These are phyloP conservation scores for Petromus typicus DNA, from an alignment of 2,113 vertebrate species.

Conservation along the genomic window DNA sequence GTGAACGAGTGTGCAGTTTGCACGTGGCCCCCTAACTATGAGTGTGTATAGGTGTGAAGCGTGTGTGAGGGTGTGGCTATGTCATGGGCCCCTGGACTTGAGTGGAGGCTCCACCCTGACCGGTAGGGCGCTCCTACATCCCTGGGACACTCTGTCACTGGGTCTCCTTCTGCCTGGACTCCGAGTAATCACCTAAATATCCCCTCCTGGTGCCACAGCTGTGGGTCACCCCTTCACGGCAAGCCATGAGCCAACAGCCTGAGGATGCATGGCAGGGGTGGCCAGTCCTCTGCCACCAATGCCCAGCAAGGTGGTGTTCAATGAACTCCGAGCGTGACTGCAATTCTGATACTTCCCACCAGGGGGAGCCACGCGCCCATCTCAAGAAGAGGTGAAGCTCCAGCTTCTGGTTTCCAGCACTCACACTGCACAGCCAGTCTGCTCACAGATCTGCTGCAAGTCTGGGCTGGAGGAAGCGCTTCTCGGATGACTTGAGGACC, in stretches of 20 bases:
- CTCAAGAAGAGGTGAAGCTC: background rate
- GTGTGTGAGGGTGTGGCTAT: background rate
- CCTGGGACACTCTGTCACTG: background rate
- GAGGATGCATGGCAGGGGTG: background rate
- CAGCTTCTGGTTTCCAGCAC: background rate
- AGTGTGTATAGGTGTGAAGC: background rate
- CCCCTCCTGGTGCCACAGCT: accelerated
- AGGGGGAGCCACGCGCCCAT: constrained; percentile 55
- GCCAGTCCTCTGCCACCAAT: background rate
- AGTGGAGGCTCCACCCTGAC: background rate
- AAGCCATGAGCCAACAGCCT: background rate
- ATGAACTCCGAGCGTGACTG: background rate
- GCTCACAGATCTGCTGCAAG: background rate
- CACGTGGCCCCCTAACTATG: background rate
- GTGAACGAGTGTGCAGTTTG: background rate
- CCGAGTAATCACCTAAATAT: background rate
- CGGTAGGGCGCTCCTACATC: background rate
- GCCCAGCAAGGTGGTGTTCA: background rate
- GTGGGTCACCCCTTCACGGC: accelerated
- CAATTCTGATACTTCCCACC: constrained; percentile 28
- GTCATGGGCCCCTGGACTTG: background rate
- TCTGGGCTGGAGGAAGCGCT: background rate
- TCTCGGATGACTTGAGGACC: background rate
- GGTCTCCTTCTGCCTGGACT: background rate
- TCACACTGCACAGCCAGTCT: background rate